Conservation (phyloP, 64 coral and sea anemone species). For the Porites lutea region DNA sequence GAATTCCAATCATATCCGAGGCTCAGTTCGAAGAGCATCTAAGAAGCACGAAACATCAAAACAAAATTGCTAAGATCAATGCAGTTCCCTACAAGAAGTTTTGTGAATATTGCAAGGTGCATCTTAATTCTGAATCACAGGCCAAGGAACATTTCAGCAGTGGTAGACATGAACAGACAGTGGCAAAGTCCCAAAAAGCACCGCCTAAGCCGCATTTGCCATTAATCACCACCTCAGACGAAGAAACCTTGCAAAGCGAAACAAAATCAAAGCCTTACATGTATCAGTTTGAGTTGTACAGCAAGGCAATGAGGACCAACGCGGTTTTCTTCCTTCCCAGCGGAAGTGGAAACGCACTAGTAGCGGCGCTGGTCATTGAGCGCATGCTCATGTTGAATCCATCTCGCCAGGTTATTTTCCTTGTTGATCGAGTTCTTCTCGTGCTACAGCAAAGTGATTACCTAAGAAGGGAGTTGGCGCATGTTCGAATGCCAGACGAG, state of each 20-base stretch:
- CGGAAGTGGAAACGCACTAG: conserved; percentile 91
- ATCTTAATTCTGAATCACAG: conserved; percentile 91
- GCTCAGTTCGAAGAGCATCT: conserved; percentile 66
- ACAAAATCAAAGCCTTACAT: conserved; percentile 70
- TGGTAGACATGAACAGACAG: conserved; percentile 87
- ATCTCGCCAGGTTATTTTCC: conserved; percentile 85
- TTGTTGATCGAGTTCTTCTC: conserved; percentile 85
- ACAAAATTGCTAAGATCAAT: conserved; percentile 58
- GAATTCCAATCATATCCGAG: conserved; percentile 39
- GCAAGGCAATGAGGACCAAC: conserved; percentile 80
- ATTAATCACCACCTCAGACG: conserved; percentile 16
- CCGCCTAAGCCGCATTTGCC: conserved; percentile 66
- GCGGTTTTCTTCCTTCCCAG: conserved; percentile 93
- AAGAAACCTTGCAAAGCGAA: background rate
- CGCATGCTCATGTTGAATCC: conserved; percentile 85
- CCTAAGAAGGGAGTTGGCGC: conserved; percentile 78
- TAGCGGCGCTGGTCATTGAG: conserved; percentile 75
- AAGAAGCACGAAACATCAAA: conserved; percentile 69
- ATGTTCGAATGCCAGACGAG: conserved; percentile 59
- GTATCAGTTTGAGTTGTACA: conserved; percentile 89
- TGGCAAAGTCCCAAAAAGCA: conserved; percentile 93
- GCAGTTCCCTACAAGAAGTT: conserved; percentile 54
- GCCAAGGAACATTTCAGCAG: conserved; percentile 90
- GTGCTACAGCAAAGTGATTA: conserved; percentile 90
- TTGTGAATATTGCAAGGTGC: conserved; percentile 70